These are phyloP conservation scores for Lissonota sp. DNA, from an alignment of 2,888 invertebrate species.

Conservation along the genomic window DNA sequence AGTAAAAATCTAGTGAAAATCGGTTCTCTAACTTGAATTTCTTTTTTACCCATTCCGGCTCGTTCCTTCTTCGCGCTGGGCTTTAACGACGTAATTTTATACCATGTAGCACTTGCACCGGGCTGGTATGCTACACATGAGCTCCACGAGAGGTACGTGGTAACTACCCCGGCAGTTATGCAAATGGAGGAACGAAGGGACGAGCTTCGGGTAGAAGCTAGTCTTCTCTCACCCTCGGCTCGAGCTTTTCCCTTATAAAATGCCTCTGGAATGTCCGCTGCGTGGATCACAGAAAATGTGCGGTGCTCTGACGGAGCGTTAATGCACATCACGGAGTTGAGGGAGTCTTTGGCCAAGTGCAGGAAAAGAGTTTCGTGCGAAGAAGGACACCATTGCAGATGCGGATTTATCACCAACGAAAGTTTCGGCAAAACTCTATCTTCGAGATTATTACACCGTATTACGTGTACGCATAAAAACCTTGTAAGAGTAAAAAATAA, in stretches of 20 bases:
- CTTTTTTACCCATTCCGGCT: slow-evolving; percentile 14
- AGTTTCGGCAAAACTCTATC: too few relatives aligned
- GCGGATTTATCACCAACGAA: slow-evolving; percentile 8
- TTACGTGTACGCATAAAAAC: too few relatives aligned
- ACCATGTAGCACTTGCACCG: slow-evolving; percentile 41
- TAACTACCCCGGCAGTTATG: slow-evolving; percentile 62
- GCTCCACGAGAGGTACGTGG: slow-evolving; percentile 59
- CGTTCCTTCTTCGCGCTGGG: slow-evolving; percentile 18
- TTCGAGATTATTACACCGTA: too few relatives aligned
- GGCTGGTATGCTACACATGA: slow-evolving; percentile 43
- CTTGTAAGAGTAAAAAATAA: too few relatives aligned
- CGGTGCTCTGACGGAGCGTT: slow-evolving; percentile 39
- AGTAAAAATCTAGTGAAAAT: slow-evolving; percentile 11
- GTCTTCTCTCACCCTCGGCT: slow-evolving; percentile 13
- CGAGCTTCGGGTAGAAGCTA: slow-evolving; percentile 27
- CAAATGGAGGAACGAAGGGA: slow-evolving; percentile 40
- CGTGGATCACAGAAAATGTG: slow-evolving; percentile 4
- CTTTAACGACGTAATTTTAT: slow-evolving; percentile 58
- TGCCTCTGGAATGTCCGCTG: slow-evolving; percentile 5
- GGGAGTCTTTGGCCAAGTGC: slow-evolving; percentile 43
- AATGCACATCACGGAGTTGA: slow-evolving; percentile 63
- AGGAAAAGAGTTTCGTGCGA: slow-evolving; percentile 47
- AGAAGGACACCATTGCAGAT: slow-evolving; percentile 26
- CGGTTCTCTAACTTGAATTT: slow-evolving; percentile 24
- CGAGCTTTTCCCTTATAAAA: slow-evolving; percentile 14